A percentile compares a stretch with the other conserved stretches of the same genome.
Evolutionary conservation across 2,888 invertebrate genomes (phyloP).

Genomic region (Trissonchulus latispiculum): DNA sequence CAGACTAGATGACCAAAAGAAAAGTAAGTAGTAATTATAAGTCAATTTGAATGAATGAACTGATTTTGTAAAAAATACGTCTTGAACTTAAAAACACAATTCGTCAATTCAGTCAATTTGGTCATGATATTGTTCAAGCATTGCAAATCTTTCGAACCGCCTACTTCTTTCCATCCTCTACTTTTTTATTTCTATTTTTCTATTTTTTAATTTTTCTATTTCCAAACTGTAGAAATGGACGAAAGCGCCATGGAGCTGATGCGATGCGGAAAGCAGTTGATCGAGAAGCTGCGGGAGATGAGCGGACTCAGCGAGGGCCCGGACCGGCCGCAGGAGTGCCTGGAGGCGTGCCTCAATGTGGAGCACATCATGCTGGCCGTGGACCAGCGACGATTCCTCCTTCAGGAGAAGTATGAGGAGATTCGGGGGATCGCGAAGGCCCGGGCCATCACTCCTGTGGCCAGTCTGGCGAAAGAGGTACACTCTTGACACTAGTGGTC

Average conservation of each 20-base stretch:
- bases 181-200: no score
- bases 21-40: no score
- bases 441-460: neutral
- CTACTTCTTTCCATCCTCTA: no score
- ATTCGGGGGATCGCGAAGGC: neutral
- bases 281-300: constrained; percentile 63
- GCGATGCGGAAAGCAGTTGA: constrained; percentile 64
- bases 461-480: no score
- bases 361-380: constrained; percentile 45
- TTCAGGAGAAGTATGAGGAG: neutral
- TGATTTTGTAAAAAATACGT: no score
- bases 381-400: constrained; percentile 14
- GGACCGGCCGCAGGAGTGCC: constrained; percentile 48
- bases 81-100: no score
- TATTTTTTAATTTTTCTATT: no score
- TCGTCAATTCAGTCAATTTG: no score
- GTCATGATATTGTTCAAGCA: no score
- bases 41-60: no score
- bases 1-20: neutral
- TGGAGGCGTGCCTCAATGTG: constrained; percentile 49
- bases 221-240: constrained; percentile 55
- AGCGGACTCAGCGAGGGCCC: constrained; percentile 60
- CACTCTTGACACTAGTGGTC: no score
- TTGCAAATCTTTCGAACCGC: no score
- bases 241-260: constrained; percentile 68